These are phyloP conservation scores for Leptopilina syphax DNA, from an alignment of 2,888 invertebrate species.

Conservation along the genomic window DNA sequence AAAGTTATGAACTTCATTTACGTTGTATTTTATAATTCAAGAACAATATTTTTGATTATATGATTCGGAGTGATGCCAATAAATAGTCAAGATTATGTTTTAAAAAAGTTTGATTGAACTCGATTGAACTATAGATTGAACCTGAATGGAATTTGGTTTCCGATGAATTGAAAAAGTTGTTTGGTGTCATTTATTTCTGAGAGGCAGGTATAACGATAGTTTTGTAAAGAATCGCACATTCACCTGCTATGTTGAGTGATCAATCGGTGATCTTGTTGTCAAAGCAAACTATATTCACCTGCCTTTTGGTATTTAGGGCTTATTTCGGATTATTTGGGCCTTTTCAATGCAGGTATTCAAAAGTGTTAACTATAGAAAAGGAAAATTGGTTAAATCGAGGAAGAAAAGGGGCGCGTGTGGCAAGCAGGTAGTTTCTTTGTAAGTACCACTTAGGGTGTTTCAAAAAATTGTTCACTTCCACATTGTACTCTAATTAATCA, in stretches of 20 bases:
- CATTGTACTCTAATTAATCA: too few relatives aligned
- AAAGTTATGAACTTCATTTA: too few relatives aligned
- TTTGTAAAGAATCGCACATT: conserved; percentile 30
- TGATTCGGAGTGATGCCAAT: too few relatives aligned
- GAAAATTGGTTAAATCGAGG: conserved; percentile 19
- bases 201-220: conserved; percentile 7
- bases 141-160: background rate
- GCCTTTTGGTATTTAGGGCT: background rate
- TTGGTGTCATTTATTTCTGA: background rate
- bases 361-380: conserved; percentile 24
- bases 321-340: conserved; percentile 15
- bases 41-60: too few relatives aligned
- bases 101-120: too few relatives aligned
- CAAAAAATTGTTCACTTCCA: background rate
- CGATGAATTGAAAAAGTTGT: background rate
- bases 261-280: conserved; percentile 10
- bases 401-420: conserved; percentile 6
- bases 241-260: conserved; percentile 13
- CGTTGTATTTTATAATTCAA: too few relatives aligned
- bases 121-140: background rate
- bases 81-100: too few relatives aligned
- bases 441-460: background rate
- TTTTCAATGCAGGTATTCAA: conserved; percentile 11
- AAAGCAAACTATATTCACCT: conserved; percentile 29
- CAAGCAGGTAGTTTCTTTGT: conserved; percentile 8